Base-by-base conservation (phyloP, 2,888 invertebrate genomes). In the Cacoxenus indagator region DNA sequence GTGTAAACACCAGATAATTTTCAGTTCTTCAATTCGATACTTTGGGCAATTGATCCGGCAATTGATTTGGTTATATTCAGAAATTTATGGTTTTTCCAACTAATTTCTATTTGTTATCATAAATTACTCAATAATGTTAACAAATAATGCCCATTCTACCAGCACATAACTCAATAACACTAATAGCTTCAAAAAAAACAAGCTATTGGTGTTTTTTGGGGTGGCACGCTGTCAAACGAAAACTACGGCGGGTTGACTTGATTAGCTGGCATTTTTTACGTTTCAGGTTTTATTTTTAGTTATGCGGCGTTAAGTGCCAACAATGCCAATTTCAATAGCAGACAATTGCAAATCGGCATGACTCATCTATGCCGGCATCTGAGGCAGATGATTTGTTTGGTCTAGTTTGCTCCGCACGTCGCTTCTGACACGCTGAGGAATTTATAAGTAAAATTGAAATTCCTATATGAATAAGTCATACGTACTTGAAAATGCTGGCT, bases 311-410 rank as follows among this genome's bases (percentile, higher is more conserved):
- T 17, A 19, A 22, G 51, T 51, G 51, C 51, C 51, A 51, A 51
- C 51, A 51, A 51, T 51, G 51, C 51, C 22, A 51, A 51, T 51
- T 51, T 51, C 51, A 51, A 51, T 51, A 51, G 51, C 51, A 51
- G 51, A 22, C 51, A 51, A 51, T 51, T 51, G 22, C 51, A 51
- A 17, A 51, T 37, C 22, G 22, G n/a, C 8, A 51, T 51, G 51
- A 51, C 19, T 51, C 51, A 51, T 51, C 19, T 51, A 3, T 22
- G 22, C 51, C 51, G 51, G 51, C 9, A 17, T 6, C 19, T 22
- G 8, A 9, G 4, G 19, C 11, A 51, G 17, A 22, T 1, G n/a
- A 48, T 48, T 48, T 22, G 51, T 19, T 51, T 51, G 19, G 17
- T 37, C 14, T 54, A 11, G 24, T 4, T 26, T n/a, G 55, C 9